Conservation (phyloP, 2,888 invertebrate genomes). For the Rhodophaea formosa region DNA sequence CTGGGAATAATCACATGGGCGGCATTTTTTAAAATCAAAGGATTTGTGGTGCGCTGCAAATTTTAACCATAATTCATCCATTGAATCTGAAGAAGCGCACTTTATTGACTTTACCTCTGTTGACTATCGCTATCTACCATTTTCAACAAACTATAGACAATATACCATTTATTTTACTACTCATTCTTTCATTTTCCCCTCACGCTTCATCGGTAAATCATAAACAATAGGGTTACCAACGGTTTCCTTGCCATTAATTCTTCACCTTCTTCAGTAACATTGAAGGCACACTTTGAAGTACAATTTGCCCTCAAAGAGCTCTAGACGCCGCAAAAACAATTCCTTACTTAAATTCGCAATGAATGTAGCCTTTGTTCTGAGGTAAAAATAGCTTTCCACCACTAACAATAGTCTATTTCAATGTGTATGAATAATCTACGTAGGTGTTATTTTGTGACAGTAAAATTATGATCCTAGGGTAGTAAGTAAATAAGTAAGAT, state of each 20-base stretch:
- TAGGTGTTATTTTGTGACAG: background rate
- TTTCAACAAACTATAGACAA: constrained; percentile 2
- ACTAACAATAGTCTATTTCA: constrained; percentile 54
- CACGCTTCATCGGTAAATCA: constrained; percentile 27
- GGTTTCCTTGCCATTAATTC: constrained; percentile 44
- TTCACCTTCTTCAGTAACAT: constrained; percentile 33
- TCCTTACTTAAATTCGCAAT: constrained; percentile 43
- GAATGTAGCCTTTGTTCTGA: constrained; percentile 47
- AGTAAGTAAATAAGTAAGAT: too few relatives aligned
- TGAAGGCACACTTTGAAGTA: constrained; percentile 27
- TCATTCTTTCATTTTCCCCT: constrained; percentile 11
- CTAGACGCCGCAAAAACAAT: constrained; percentile 55
- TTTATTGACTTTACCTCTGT: background rate
- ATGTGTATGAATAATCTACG: background rate
- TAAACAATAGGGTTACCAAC: constrained; percentile 42
- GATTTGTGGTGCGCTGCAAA: too few relatives aligned
- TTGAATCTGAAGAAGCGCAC: background rate
- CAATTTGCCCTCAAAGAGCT: constrained; percentile 40
- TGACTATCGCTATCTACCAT: background rate
- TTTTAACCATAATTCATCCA: background rate
- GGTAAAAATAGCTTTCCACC: constrained; percentile 38
- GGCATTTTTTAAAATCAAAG: too few relatives aligned
- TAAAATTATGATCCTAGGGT: too few relatives aligned
- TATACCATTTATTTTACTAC: constrained; percentile 7
- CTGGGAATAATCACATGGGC: too few relatives aligned